Evolutionary conservation across 2,888 invertebrate genomes (phyloP), one percentile per base, ranked within the genome.

Genomic region (Andricus quercusramuli): DNA sequence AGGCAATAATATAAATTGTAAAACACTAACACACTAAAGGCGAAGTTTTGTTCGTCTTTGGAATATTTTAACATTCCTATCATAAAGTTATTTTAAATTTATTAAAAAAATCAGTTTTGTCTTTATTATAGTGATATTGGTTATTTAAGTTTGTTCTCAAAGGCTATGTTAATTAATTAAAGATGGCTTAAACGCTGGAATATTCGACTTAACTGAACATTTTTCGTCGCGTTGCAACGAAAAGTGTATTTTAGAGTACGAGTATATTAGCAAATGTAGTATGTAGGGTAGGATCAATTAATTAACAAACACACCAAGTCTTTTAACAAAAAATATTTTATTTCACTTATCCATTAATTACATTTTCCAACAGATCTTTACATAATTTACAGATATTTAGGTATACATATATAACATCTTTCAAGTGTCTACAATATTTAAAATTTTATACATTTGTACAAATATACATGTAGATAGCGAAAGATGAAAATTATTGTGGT

Each of bases 391-490:
- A 62, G 22, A 59, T 22, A 59, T 59, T 59, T 59, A 47, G 17
- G 47, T 17, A 47, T 47, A 47, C 47, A 47, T n/a, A 62, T 62
- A 25, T 62, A n/a, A 51, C 51, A 56, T 74, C 25, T 32, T 56
- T 56, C 29, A 56, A 56, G n/a, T 56, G 51, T 56, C 51, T 56
- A 74, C 56, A 74, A 29, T 29, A 74, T 32, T 25, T 51, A 47
- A 44, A 51, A 74, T 74, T 74, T 74, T 74, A 74, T 74, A 74
- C 74, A 74, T 74, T 74, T 74, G 74, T 74, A 74, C 74, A 74
- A 74, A 74, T 74, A 29, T 56, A 51, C 32, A 74, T 56, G 51
- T 74, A 74, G 74, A 56, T 74, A 74, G 56, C 20, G 13, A 51
- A 74, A 74, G 4, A 37, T 41, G 11, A 74, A 32, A 56, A 13